Evolutionary conservation across 1,140 invertebrate species (phyloP), one percentile per base, ranked within the genome.

Genomic region (Drosophila nikananu): DNA sequence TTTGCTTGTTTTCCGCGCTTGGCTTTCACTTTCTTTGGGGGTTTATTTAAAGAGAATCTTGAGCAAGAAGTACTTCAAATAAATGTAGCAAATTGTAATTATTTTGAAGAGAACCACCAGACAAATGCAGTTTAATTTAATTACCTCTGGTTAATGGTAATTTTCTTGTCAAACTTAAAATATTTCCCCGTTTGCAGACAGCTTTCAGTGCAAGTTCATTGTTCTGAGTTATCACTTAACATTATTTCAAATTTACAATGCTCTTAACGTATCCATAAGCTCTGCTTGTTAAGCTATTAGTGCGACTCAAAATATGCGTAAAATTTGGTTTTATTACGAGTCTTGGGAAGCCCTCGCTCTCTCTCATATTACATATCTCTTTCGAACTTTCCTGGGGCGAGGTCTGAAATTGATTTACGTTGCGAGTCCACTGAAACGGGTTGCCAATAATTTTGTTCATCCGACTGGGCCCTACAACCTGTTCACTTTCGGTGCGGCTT

Each of bases 391-490:
- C 70, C 37, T 23, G 27, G 13, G 55, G 67, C 30, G 19, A 41
- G 39, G 35, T 23, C 59, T 37, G 30, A 51, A 57, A 72, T 59
- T 67, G 63, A 61, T 60, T 77, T 77, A 61, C 30, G 35, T 55
- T 27, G 27, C 32, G 21, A 30, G 21, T 74, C 58, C 35, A 73
- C 9, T 39, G 37, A 60, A 71, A 60, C 68, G 42, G 55, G 51
- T 51, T 71, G 65, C 46, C 66, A 60, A 77, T 70, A 61, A 61
- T 57, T 70, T 61, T 21, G 44, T 67, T 44, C 52, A 30, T 37
- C 48, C 32, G 55, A 68, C 62, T 39, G 42, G 60, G 58, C 75
- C 75, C 74, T 58, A 71, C 63, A 77, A 78, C 75, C 75, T 77
- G 73, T 78, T 71, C 58, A 41, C 44, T 70, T 70, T 78, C 25